phyloP scores from a whole-genome alignment of 1,140 invertebrate species.

The Brachionus koreanus region DNA sequence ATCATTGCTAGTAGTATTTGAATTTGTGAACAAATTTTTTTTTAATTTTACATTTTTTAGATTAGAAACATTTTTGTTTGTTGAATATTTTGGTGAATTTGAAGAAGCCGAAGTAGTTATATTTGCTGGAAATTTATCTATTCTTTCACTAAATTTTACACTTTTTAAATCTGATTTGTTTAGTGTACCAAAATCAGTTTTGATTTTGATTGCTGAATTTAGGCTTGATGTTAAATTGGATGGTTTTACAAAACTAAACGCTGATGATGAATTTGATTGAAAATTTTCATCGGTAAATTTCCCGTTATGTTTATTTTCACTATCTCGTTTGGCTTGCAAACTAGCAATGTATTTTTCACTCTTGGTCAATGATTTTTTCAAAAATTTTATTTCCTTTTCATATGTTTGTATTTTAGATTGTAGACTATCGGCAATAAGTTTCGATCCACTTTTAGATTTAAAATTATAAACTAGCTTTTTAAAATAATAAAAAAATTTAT shows the following conservation, averaged over 20 bases:
- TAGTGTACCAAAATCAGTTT: not conserved
- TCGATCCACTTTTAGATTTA: not conserved
- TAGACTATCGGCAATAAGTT: constrained; percentile 42
- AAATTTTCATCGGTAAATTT: constrained; percentile 38
- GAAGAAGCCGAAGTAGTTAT: not conserved
- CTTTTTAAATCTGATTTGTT: constrained; percentile 6
- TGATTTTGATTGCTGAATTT: not conserved
- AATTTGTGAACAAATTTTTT: not conserved
- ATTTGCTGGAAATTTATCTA: not conserved
- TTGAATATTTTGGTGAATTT: constrained; percentile 1
- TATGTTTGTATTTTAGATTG: constrained; percentile 52
- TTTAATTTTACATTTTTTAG: not conserved
- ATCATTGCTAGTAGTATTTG: not conserved
- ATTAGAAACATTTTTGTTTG: not conserved
- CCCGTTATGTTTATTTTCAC: constrained; percentile 2
- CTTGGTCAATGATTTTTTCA: constrained; percentile 54
- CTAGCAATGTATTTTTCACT: constrained; percentile 56
- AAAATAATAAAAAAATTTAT: not conserved
- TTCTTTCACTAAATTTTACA: constrained; percentile 20
- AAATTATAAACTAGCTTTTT: not conserved
- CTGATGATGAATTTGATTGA: constrained; percentile 38
- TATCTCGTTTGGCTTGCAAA: constrained; percentile 49
- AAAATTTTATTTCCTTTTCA: constrained; percentile 52
- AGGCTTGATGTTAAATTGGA: not conserved
- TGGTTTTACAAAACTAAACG: not conserved